phyloP scores from a whole-genome alignment of 2,797 vertebrate species.

The Phataginus tricuspis region DNA sequence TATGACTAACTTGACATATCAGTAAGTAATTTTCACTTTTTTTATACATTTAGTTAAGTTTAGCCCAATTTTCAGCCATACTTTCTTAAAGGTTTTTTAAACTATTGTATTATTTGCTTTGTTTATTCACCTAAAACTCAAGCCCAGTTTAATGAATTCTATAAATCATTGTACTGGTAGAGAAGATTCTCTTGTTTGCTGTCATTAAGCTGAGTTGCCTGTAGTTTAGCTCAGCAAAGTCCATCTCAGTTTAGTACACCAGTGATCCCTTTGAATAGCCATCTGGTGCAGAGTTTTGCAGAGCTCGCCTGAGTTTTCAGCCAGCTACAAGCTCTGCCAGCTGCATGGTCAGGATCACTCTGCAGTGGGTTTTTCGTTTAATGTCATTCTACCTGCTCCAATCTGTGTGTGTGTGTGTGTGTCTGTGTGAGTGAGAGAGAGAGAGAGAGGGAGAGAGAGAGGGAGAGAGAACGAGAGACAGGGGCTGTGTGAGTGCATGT shows the following conservation, averaged over 20 bases:
- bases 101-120: conserved; percentile 42
- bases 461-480: too few relatives aligned
- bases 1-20: conserved; percentile 37
- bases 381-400: neutral
- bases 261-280: neutral
- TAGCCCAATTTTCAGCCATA: neutral
- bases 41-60: conserved; percentile 1
- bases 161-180: conserved; percentile 52
- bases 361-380: neutral
- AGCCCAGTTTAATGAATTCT: conserved; percentile 62
- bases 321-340: conserved; percentile 32
- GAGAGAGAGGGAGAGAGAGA: neutral
- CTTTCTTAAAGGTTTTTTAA: conserved; percentile 59
- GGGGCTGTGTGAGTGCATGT: neutral
- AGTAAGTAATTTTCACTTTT: neutral
- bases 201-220: conserved; percentile 64
- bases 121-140: neutral
- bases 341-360: neutral
- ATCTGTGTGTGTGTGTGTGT: neutral
- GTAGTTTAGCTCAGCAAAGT: conserved; percentile 43
- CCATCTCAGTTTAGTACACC: neutral
- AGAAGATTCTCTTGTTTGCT: conserved; percentile 54
- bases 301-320: neutral
- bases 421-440: neutral
- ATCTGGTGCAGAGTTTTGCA: conserved; percentile 1